A percentile compares a stretch with the other conserved stretches of the same genome.
Conservation (phyloP, 2,797 vertebrate species). For the Sebastes trivittatus region DNA sequence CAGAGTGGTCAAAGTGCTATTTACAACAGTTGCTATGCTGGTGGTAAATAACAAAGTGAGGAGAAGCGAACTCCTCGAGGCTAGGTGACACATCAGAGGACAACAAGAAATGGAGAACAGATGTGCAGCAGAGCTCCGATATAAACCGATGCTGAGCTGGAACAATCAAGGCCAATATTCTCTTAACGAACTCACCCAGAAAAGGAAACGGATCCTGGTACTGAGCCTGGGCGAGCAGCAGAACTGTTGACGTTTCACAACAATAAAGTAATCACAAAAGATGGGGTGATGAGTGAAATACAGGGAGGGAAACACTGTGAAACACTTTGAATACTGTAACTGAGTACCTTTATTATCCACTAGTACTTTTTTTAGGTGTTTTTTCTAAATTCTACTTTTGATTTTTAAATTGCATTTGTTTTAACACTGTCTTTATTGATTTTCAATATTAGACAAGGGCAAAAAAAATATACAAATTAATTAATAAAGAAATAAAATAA, state of each 20-base stretch:
- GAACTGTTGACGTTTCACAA: slow-evolving; percentile 56
- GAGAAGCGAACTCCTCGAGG: slow-evolving; percentile 44
- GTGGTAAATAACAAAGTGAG: slow-evolving; percentile 47
- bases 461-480: too few species aligned
- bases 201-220: slow-evolving; percentile 63
- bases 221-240: slow-evolving; percentile 78
- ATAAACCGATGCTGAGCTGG: slow-evolving; percentile 30
- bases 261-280: slow-evolving; percentile 36
- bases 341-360: background rate
- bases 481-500: too few species aligned
- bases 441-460: too few species aligned
- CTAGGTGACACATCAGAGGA: slow-evolving; percentile 65
- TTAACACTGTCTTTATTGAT: too few species aligned
- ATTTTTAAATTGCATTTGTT: background rate
- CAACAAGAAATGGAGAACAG: slow-evolving; percentile 54
- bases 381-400: background rate
- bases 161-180: slow-evolving; percentile 33
- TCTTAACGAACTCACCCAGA: slow-evolving; percentile 73
- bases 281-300: background rate
- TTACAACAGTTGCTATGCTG: slow-evolving; percentile 43
- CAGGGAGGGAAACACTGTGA: background rate
- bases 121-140: slow-evolving; percentile 44
- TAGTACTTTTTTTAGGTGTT: background rate
- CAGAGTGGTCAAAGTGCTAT: slow-evolving; percentile 30
- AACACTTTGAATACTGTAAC: background rate